phyloP scores from a whole-genome alignment of 53 echinoderm and acorn worm species.

The Holothuria scabra region DNA sequence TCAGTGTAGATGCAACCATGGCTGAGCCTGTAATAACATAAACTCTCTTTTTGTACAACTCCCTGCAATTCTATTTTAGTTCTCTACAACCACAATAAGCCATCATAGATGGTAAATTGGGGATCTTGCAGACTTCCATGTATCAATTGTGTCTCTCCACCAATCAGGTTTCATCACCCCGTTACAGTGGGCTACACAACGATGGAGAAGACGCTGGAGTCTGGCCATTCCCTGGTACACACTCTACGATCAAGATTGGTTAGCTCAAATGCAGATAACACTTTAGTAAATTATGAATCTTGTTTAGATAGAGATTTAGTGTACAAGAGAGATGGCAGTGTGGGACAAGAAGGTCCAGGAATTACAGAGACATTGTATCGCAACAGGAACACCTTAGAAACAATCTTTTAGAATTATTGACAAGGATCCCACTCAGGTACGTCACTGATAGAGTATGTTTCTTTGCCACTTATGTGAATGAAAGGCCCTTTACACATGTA shows the following conservation, averaged over 20 bases:
- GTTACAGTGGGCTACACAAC: constrained; percentile 84
- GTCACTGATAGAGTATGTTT: background rate
- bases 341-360: constrained; percentile 66
- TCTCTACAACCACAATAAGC: no score
- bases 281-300: constrained; percentile 81
- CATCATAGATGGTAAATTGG: no score
- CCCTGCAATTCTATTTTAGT: no score
- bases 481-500: no score
- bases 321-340: constrained; percentile 36
- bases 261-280: constrained; percentile 59
- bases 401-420: constrained; percentile 97
- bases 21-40: no score
- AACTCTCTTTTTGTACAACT: no score
- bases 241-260: constrained; percentile 69
- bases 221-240: constrained; percentile 90
- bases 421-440: constrained; percentile 98
- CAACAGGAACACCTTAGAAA: constrained; percentile 92
- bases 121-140: no score
- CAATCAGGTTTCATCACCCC: constrained; percentile 80
- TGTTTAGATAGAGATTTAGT: constrained; percentile 82
- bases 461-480: background rate
- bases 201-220: constrained; percentile 83
- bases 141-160: no score
- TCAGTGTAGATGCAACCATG: no score
- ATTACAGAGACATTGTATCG: constrained; percentile 91